phyloP scores from a whole-genome alignment of 1,140 invertebrate genomes.

The Trachymyrmex septentrionalis region DNA sequence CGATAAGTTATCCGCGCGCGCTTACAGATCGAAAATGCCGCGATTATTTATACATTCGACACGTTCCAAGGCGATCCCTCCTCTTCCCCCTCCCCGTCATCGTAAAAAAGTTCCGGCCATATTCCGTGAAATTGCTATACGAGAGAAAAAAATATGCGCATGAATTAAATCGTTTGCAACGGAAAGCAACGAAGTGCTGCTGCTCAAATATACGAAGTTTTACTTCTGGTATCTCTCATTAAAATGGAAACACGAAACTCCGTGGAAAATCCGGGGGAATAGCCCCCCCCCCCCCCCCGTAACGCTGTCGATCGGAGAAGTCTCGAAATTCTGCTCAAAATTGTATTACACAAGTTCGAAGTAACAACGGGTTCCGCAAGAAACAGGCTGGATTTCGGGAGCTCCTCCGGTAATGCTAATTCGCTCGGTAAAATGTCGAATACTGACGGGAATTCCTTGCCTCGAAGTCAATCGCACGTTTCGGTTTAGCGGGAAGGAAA shows the following conservation, averaged over 20 bases:
- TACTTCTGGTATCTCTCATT: background rate
- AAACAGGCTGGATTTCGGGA: background rate
- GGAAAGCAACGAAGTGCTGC: background rate
- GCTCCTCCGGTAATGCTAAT: conserved; percentile 4
- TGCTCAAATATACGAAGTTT: background rate
- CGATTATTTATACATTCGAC: conserved; percentile 39
- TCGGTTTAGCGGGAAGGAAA: background rate
- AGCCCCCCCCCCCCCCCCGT: no score
- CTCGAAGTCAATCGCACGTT: background rate
- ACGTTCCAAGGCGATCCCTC: conserved; percentile 22
- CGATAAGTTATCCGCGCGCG: conserved; percentile 34
- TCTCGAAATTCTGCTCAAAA: background rate
- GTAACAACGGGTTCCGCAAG: background rate
- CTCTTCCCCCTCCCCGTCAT: no score
- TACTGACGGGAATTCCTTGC: conserved; percentile 5
- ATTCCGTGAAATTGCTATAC: background rate
- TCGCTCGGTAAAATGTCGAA: conserved; percentile 6
- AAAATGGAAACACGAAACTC: background rate
- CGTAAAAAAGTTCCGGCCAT: background rate
- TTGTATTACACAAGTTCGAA: background rate
- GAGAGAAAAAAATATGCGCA: conserved; percentile 14
- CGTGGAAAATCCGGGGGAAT: background rate
- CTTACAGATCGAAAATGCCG: conserved; percentile 30
- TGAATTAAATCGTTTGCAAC: conserved; percentile 1
- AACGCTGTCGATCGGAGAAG: background rate